Evolutionary conservation across 2,113 vertebrate genomes (phyloP).

Genomic region (Tragelaphus imberbis): DNA sequence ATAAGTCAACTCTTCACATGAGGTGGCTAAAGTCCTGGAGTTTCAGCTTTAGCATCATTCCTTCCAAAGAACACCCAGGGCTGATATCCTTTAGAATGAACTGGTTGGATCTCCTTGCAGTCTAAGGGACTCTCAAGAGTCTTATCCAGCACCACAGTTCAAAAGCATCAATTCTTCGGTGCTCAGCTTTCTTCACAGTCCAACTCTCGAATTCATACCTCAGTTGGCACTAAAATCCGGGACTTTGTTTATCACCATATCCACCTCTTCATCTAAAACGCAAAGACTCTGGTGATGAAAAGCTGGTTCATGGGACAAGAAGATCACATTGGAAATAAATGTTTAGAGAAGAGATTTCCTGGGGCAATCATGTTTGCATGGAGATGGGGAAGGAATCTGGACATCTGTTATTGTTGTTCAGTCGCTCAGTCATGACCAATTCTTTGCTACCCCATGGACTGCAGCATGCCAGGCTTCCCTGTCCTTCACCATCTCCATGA

Average conservation of each 20-base stretch:
- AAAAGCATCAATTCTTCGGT: too few relatives aligned
- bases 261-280: neutral
- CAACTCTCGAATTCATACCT: neutral
- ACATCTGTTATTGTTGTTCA: neutral
- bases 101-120: too few relatives aligned
- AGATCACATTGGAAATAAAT: neutral
- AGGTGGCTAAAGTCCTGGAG: too few relatives aligned
- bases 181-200: too few relatives aligned
- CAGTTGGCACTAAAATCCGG: neutral
- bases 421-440: accelerated
- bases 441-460: neutral
- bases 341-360: neutral
- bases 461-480: neutral
- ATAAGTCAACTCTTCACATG: too few relatives aligned
- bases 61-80: too few relatives aligned
- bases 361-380: too few relatives aligned
- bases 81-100: too few relatives aligned
- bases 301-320: neutral
- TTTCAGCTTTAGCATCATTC: too few relatives aligned
- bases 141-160: too few relatives aligned
- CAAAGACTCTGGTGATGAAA: neutral
- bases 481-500: neutral
- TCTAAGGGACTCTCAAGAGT: too few relatives aligned
- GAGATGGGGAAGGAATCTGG: too few relatives aligned
- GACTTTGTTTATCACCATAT: neutral